A percentile compares a stretch with the other conserved stretches of the same genome.
Evolutionary conservation across 1,140 invertebrate species (phyloP).

Genomic region (Drepana arcuata): DNA sequence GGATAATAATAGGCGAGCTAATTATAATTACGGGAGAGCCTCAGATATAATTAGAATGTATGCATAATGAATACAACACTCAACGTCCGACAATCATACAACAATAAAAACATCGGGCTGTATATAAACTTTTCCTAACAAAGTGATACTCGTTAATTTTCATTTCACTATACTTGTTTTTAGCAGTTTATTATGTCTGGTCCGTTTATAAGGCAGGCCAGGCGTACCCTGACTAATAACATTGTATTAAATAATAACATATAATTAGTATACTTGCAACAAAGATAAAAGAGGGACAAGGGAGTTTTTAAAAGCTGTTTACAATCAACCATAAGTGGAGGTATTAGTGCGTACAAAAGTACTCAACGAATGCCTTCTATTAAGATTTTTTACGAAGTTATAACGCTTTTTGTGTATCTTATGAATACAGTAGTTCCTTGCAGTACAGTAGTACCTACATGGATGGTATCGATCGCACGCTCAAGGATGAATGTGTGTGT

Average conservation of each 20-base stretch:
- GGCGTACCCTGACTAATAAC: constrained; percentile 45
- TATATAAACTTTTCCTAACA: constrained; percentile 26
- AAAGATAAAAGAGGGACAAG: constrained; percentile 55
- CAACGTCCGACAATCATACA: constrained; percentile 23
- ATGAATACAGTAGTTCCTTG: too few relatives aligned
- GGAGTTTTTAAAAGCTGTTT: constrained; percentile 60
- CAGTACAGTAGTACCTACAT: too few relatives aligned
- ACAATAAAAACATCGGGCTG: constrained; percentile 24
- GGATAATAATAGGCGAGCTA: constrained; percentile 30
- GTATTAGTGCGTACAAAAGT: too few relatives aligned
- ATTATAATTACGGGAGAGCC: constrained; percentile 25
- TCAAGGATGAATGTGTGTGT: too few relatives aligned
- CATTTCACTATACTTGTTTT: constrained; percentile 27
- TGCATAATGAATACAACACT: constrained; percentile 30
- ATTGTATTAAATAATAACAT: constrained; percentile 62
- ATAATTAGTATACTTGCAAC: constrained; percentile 59
- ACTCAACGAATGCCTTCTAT: too few relatives aligned
- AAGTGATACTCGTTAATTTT: constrained; percentile 37
- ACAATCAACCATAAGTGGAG: constrained; percentile 48
- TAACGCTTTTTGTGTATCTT: too few relatives aligned
- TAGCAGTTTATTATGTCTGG: constrained; percentile 27
- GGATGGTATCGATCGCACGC: too few relatives aligned
- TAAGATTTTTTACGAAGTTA: too few relatives aligned
- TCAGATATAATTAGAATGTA: constrained; percentile 43
- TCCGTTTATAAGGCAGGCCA: constrained; percentile 27